Base-by-base conservation (phyloP, 2,113 vertebrate genomes). In the Vicugna pacos region DNA sequence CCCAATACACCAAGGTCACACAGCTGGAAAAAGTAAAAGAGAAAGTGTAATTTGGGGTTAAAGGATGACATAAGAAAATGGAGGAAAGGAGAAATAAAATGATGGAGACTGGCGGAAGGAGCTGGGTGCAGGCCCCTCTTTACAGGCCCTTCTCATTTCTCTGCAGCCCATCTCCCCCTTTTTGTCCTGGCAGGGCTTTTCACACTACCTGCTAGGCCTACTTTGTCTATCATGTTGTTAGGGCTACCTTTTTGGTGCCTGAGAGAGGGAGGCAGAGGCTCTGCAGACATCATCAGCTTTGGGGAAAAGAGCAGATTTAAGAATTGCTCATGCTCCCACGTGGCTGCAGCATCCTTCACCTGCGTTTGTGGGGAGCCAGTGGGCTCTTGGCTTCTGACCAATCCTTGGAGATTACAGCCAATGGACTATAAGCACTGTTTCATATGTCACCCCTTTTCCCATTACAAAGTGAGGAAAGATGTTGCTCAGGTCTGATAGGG, bases 41-140 rank as follows among this genome's bases (percentile, higher is more conserved):
- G 32, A 95, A 88, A 67, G 48, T 79, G 58, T 72, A 92, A 87
- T 95, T 67, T 75, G 58, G 42, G 24, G 24, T 92, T 65, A 67
- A 67, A 75, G 42, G 58, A 32, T 90, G 20, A 38, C 54, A 69
- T 50, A 42, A 88, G 64, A 86, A 94, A 54, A 8, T 22, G 58
- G 28, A n/a, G 26, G 35, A 10, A 46, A 58, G 62, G 38, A 52
- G 13, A 69, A 81, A 84, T 42, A 26, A 92, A 77, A 56, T 72
- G 42, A 81, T 28, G 22, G 50, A 67, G 30, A 64, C 32, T 90
- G 48, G 35, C 32, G 11, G 4, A 30, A 62, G 60, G 73, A 93
- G 48, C 64, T 20, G 6, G 54, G 42, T 48, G 52, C 24, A 67
- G 69, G 16, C 5, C 67, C 46, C 48, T 75, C 84, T 46, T 87